A percentile compares a stretch with the other conserved stretches of the same genome.
phyloP scores from a whole-genome alignment of 1,140 invertebrate species.

The Marisa cornuarietis region DNA sequence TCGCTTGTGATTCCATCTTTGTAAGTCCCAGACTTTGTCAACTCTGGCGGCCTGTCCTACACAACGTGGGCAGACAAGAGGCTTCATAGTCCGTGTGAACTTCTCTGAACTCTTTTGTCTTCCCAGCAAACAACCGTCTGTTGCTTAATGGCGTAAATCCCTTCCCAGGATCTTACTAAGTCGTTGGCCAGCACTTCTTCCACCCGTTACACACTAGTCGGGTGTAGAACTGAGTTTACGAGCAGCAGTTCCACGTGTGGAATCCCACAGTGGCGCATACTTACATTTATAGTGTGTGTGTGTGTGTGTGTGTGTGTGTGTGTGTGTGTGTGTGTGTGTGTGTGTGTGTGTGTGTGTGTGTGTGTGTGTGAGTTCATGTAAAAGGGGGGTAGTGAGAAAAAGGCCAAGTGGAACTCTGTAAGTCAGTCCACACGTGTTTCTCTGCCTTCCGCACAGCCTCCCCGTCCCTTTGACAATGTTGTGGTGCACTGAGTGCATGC shows the following conservation, averaged over 20 bases:
- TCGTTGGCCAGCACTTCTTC: background rate
- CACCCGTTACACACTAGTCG: background rate
- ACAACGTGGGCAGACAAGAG: background rate
- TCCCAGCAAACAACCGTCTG: background rate
- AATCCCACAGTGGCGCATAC: no score
- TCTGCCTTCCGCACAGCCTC: no score
- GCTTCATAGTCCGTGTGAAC: background rate
- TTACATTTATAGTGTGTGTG: background rate
- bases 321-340: background rate
- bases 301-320: background rate
- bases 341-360: constrained; percentile 2
- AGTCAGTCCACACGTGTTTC: background rate
- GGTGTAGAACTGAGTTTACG: no score
- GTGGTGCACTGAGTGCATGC: background rate
- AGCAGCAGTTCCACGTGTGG: background rate
- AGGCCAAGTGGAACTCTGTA: background rate
- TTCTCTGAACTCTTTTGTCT: background rate
- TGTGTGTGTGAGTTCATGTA: background rate
- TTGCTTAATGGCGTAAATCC: background rate
- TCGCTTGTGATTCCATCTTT: no score
- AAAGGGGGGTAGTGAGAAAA: no score
- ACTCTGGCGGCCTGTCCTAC: background rate
- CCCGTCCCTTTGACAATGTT: background rate
- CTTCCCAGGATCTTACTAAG: background rate
- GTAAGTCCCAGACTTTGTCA: no score